Evolutionary conservation across 2,888 invertebrate species (phyloP).

Genomic region (Cristatella mucedo): DNA sequence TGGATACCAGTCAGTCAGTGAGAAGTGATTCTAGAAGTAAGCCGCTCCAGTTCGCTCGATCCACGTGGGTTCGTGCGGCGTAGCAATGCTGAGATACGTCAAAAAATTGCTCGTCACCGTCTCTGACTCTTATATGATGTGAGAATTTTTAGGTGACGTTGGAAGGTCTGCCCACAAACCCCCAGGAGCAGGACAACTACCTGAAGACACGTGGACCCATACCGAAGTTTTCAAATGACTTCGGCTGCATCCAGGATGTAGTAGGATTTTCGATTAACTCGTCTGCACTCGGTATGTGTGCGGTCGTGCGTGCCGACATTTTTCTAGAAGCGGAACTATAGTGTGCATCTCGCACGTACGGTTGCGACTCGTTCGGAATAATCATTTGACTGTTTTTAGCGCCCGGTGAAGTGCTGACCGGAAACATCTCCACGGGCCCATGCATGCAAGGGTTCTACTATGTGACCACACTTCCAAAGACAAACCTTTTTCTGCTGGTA

Average conservation of each 20-base stretch:
- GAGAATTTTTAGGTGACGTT: constrained; percentile 30
- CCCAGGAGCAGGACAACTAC: constrained; percentile 38
- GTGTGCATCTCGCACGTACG: not conserved
- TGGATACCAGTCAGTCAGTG: too few species aligned
- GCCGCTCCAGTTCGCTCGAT: too few species aligned
- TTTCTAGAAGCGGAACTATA: not conserved
- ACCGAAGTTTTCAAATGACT: constrained; percentile 37
- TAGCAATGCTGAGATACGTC: too few species aligned
- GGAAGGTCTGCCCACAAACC: constrained; percentile 37
- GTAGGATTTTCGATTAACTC: constrained; percentile 32
- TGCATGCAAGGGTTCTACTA: constrained; percentile 41
- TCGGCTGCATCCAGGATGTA: constrained; percentile 39
- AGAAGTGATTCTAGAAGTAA: too few species aligned
- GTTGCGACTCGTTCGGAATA: too few species aligned
- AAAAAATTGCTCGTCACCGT: too few species aligned
- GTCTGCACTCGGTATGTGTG: constrained; percentile 24
- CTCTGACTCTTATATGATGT: too few species aligned
- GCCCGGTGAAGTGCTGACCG: constrained; percentile 36
- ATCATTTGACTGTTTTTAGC: too few species aligned
- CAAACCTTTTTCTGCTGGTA: constrained; percentile 37
- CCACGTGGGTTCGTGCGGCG: too few species aligned
- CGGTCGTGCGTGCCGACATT: not conserved
- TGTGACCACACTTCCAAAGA: constrained; percentile 35
- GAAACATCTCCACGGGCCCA: constrained; percentile 39
- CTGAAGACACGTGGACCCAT: constrained; percentile 37